Evolutionary conservation across 2,113 vertebrate species (phyloP), one percentile per base, ranked within the genome.

Genomic region (Gambusia holbrooki): DNA sequence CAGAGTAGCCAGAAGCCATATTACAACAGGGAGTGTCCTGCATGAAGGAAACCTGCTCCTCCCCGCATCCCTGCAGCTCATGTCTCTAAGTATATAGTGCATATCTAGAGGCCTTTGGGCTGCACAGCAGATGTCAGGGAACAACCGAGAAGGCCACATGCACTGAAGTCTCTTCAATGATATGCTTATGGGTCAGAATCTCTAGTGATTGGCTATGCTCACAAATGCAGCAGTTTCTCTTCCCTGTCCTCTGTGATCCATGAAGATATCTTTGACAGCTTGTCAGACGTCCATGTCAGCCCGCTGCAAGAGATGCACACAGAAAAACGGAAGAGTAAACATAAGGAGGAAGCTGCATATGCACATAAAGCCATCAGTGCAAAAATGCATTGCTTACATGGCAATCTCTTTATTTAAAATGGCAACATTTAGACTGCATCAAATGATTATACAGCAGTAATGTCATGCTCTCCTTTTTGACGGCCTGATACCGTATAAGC

Each of bases 11-110:
- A 95, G 89, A 28, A 97, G 84, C 68, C 87, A 89, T 14, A 96
- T 89, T 67, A 96, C 17, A 2, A 95, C 77, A 77, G 91, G 89
- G 87, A 94, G 93, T 93, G 95, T 96, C 94, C 94, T 93, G 92
- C 94, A 93, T 80, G 89, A 91, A 81, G 92, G 64, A 64, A 92
- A 90, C 76, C 87, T 66, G 78, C 92, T 90, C 73, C 91, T 90
- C 0, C 69, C 81, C 48, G 85, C 69, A 66, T 82, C 60, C 73
- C 83, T 73, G 17, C 70, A 79, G 71, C 83, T 84, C 90, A 84
- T 76, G 72, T 78, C 82, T 83, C 76, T 88, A 73, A 35, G 81
- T 90, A 90, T 91, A 91, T 83, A 92, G 92, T 88, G 92, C 89
- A 95, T 94, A 94, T 95, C 95, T 89, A 89, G 90, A 81, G 85